These are phyloP conservation scores for Trypoxylon attenuatum DNA, from an alignment of 2,888 invertebrate genomes.

Conservation along the genomic window DNA sequence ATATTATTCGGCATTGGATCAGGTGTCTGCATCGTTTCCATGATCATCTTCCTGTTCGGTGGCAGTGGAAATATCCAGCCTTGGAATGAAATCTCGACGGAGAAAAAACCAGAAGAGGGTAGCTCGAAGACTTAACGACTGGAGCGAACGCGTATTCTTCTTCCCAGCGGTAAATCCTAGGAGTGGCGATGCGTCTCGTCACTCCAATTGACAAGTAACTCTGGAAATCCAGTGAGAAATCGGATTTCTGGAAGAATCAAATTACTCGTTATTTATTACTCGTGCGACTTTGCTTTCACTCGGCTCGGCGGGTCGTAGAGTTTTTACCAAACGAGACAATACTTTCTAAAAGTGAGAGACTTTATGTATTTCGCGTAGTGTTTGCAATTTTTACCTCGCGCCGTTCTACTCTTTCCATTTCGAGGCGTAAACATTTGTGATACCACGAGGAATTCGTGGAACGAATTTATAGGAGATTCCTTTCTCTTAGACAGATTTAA, in stretches of 20 bases:
- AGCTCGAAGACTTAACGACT: background rate
- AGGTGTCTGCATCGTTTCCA: slow-evolving; percentile 64
- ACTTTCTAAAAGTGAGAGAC: background rate
- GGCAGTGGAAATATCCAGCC: slow-evolving; percentile 71
- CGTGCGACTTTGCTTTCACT: background rate
- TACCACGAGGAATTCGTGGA: no score
- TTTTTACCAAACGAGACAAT: no score
- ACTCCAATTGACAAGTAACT: no score
- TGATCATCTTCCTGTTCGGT: slow-evolving; percentile 70
- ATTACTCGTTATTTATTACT: background rate
- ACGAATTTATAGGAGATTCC: no score
- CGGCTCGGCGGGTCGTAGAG: no score
- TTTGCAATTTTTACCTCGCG: no score
- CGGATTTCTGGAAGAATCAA: background rate
- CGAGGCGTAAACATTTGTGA: no score
- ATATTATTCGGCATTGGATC: slow-evolving; percentile 72
- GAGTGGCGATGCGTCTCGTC: background rate
- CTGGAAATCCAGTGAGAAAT: no score
- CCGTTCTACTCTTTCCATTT: no score
- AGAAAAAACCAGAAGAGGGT: background rate
- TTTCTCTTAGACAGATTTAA: no score
- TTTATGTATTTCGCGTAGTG: background rate
- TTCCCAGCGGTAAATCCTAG: background rate
- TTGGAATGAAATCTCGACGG: slow-evolving; percentile 67
- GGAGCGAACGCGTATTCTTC: no score